Evolutionary conservation across 1,140 invertebrate species (phyloP).

Genomic region (Diachasmimorpha longicaudata): DNA sequence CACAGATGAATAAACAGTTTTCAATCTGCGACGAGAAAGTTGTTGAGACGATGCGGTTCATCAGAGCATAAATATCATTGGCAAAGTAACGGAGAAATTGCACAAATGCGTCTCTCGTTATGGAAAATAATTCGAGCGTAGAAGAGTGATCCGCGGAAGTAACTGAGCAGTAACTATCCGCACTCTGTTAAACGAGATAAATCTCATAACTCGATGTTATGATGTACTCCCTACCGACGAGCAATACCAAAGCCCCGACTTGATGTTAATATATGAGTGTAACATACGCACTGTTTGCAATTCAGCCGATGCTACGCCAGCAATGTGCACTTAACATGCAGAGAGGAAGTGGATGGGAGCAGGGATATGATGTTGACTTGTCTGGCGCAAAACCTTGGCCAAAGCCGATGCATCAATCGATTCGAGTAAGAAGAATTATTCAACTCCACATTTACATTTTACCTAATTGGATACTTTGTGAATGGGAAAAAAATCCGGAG

Average conservation of each 20-base stretch:
- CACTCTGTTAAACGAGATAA: neutral
- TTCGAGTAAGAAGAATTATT: neutral
- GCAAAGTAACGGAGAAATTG: constrained; percentile 12
- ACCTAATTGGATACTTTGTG: neutral
- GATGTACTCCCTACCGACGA: neutral
- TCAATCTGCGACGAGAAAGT: neutral
- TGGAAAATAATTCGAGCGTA: constrained; percentile 35
- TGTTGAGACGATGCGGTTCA: constrained; percentile 48
- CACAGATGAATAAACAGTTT: too few relatives aligned
- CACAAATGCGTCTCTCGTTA: constrained; percentile 26
- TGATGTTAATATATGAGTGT: neutral
- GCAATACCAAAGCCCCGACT: neutral
- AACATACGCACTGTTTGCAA: too few relatives aligned
- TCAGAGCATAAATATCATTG: constrained; percentile 53
- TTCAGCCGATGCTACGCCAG: neutral
- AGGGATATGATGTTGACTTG: neutral
- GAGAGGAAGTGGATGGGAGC: neutral
- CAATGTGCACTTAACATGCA: neutral
- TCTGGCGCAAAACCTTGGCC: neutral
- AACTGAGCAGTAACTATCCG: constrained; percentile 17
- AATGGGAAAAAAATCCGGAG: neutral
- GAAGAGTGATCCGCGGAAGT: constrained; percentile 35
- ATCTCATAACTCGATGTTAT: constrained; percentile 11
- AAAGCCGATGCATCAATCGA: neutral
- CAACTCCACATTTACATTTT: neutral